Conservation (phyloP, 2,113 vertebrate genomes). For the Campylorhamphus procurvoides region DNA sequence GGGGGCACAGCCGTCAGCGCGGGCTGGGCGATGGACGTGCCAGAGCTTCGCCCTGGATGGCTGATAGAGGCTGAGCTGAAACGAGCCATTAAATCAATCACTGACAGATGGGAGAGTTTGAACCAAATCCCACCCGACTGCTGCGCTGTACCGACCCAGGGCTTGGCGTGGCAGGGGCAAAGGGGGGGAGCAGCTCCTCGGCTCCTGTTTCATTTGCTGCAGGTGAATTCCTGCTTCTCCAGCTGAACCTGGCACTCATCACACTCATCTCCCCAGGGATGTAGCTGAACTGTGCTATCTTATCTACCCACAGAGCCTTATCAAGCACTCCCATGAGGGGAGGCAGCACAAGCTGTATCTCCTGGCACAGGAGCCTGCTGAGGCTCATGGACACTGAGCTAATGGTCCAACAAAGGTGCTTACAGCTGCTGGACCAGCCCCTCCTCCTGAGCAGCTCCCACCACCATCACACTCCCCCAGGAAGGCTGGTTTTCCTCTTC, state of each 20-base stretch:
- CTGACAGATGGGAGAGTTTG: not conserved
- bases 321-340: accelerated
- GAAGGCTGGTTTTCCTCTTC: not conserved
- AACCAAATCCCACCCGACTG: not conserved
- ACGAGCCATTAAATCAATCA: not conserved
- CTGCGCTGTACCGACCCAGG: accelerated
- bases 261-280: accelerated
- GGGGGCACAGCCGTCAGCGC: not conserved
- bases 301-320: not conserved
- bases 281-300: accelerated
- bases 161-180: accelerated
- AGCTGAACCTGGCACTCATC: accelerated
- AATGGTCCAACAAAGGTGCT: not conserved
- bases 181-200: not conserved
- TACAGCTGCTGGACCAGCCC: accelerated
- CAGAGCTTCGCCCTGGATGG: not conserved
- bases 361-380: not conserved
- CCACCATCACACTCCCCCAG: accelerated
- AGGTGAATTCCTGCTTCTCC: not conserved
- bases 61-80: not conserved
- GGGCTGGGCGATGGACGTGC: accelerated
- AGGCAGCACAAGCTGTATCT: accelerated
- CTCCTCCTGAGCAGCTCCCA: accelerated
- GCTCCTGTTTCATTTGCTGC: not conserved
- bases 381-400: accelerated